These are phyloP conservation scores for Andrena fulva DNA, from an alignment of 2,888 invertebrate species.

Conservation along the genomic window DNA sequence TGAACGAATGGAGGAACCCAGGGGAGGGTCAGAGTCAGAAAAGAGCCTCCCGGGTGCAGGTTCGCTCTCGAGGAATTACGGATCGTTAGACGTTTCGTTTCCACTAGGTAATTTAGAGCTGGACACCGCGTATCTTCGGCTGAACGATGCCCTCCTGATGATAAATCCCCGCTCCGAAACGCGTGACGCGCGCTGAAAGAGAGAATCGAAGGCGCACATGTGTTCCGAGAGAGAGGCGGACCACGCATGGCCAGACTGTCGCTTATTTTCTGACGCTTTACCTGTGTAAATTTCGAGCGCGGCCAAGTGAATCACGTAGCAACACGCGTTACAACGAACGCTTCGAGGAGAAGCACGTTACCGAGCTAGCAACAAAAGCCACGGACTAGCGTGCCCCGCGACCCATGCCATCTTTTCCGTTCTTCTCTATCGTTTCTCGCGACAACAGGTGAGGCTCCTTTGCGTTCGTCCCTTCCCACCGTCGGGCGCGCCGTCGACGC, in stretches of 20 bases:
- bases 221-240: slow-evolving; percentile 51
- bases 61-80: slow-evolving; percentile 48
- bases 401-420: not conserved
- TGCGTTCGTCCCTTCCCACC: slow-evolving; percentile 50
- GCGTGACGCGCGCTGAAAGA: slow-evolving; percentile 61
- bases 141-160: slow-evolving; percentile 75
- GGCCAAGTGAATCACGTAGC: slow-evolving; percentile 64
- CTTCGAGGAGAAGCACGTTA: slow-evolving; percentile 47
- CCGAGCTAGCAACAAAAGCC: not conserved
- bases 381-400: not conserved
- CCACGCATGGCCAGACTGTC: slow-evolving; percentile 77
- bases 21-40: not conserved
- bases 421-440: slow-evolving; percentile 12
- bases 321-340: slow-evolving; percentile 71
- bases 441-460: slow-evolving; percentile 18
- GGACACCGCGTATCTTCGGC: slow-evolving; percentile 31
- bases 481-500: slow-evolving; percentile 24
- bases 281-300: slow-evolving; percentile 68
- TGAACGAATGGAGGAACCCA: too few species aligned
- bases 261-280: slow-evolving; percentile 82
- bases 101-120: slow-evolving; percentile 8
- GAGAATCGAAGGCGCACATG: slow-evolving; percentile 25
- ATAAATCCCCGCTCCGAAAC: slow-evolving; percentile 65
- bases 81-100: slow-evolving; percentile 8
- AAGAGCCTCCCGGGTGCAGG: not conserved